Base-by-base conservation (phyloP, 2,888 invertebrate species). In the Mesorhabditis spiculigera region DNA sequence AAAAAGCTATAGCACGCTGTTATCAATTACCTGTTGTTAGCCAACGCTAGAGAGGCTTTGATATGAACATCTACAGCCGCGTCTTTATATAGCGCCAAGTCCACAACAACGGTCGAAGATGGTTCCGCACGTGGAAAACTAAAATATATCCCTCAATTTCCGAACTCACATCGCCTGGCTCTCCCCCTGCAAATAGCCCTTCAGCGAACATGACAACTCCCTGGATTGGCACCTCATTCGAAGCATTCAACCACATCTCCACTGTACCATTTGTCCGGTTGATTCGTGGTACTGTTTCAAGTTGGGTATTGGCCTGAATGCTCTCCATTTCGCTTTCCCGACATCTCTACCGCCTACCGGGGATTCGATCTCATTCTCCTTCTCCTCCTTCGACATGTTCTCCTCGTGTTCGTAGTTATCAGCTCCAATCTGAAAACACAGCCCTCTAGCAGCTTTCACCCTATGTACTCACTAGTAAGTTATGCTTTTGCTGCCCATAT, bases 51-150 rank as follows among this genome's bases (percentile, higher is more conserved):
- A 58, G 85, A 76, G 10, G 79, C 80, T 89, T 94, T 94, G 64
- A 95, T 91, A 86, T 95, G 94, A 50, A 95, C 91, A 87, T 95
- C 95, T 5, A 94, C 91, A 0, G 92, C 90, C 4, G 91, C 90
- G 87, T 95, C 94, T 85, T 92, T 89, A 1, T 88, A 90, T 8
- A 82, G 79, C 3, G 77, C 63, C 45, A 81, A n/a, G 4, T 91
- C 90, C 5, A 92, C 90, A 68, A 89, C 87, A 63, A 93, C 86
- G 69, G 89, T 89, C n/a, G 89, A 10, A n/a, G n/a, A 10, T 10
- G 58, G 58, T 1, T 50, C 58, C 8, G 58, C n/a, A 13, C n/a
- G 8, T 50, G 58, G 58, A 50, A 50, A 50, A 50, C 58, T 50
- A 50, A 50, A 50, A 13, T 50, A 13, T 13, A 50, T 50, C 8